Conservation (phyloP, 2,797 vertebrate genomes). For the Catostomus latipinnis region DNA sequence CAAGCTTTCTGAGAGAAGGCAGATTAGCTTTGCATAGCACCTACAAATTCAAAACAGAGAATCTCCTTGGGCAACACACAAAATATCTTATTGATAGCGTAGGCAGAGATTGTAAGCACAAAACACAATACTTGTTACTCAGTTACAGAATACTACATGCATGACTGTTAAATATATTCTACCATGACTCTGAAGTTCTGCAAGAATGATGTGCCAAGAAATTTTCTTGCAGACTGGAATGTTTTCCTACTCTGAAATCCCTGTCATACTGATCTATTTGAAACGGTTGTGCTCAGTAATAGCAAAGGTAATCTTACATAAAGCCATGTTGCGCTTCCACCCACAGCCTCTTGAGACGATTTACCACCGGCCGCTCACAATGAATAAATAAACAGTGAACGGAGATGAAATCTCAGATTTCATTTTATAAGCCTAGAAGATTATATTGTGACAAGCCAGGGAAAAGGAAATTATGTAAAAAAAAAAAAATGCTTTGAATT, state of each 20-base stretch:
- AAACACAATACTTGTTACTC: not conserved
- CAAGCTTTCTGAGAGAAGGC: slow-evolving; percentile 68
- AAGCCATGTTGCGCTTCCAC: slow-evolving; percentile 66
- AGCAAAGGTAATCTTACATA: slow-evolving; percentile 74
- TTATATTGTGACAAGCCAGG: slow-evolving; percentile 48
- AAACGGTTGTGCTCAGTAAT: slow-evolving; percentile 64
- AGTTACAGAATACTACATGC: slow-evolving; percentile 21
- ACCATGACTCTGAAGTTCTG: slow-evolving; percentile 13
- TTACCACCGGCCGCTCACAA: slow-evolving; percentile 70
- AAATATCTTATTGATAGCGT: slow-evolving; percentile 54
- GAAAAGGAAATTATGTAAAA: slow-evolving; percentile 21
- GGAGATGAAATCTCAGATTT: slow-evolving; percentile 60
- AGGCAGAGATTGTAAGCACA: slow-evolving; percentile 50
- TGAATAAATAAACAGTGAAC: slow-evolving; percentile 78
- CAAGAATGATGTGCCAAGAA: slow-evolving; percentile 11
- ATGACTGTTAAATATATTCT: slow-evolving; percentile 33
- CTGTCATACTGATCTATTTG: slow-evolving; percentile 69
- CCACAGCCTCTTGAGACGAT: slow-evolving; percentile 67
- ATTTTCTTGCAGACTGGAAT: slow-evolving; percentile 23
- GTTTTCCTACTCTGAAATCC: slow-evolving; percentile 63
- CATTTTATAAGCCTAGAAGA: slow-evolving; percentile 46
- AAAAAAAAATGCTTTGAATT: too few species aligned
- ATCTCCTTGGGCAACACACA: slow-evolving; percentile 28
- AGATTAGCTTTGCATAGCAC: slow-evolving; percentile 74
- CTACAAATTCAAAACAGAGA: slow-evolving; percentile 65